Evolutionary conservation across 37 sponge, comb jelly and placozoan genomes (phyloP).

Genomic region (Diacarnus erythraeanus): DNA sequence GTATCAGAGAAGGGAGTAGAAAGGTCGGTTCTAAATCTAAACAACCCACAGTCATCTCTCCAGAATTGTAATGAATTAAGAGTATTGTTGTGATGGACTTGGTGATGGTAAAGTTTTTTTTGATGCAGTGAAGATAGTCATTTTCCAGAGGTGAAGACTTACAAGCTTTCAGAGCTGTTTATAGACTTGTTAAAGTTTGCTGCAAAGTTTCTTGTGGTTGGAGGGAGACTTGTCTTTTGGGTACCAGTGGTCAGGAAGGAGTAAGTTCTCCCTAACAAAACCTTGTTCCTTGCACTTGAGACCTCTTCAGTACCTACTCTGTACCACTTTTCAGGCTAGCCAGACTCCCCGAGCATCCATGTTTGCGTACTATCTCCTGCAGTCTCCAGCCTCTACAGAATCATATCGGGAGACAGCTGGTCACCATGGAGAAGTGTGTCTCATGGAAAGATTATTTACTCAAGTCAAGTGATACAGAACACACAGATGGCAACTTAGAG

Average conservation of each 20-base stretch:
- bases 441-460: slow-evolving; percentile 15
- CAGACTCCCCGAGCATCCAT: slow-evolving; percentile 67
- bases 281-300: neutral
- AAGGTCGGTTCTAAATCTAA: slow-evolving; percentile 47
- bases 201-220: slow-evolving; percentile 59
- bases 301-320: neutral
- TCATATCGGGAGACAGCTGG: slow-evolving; percentile 43
- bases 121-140: slow-evolving; percentile 43
- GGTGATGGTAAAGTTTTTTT: neutral
- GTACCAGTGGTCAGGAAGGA: slow-evolving; percentile 61
- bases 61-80: slow-evolving; percentile 12
- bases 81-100: neutral
- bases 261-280: slow-evolving; percentile 25
- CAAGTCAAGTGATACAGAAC: neutral
- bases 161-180: slow-evolving; percentile 72
- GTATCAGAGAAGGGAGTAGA: slow-evolving; percentile 83
- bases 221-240: slow-evolving; percentile 93
- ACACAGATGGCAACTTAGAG: neutral
- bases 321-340: neutral
- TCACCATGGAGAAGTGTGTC: slow-evolving; percentile 81
- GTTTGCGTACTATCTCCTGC: slow-evolving; percentile 44
- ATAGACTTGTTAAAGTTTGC: slow-evolving; percentile 79
- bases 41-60: slow-evolving; percentile 12
- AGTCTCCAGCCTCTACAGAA: slow-evolving; percentile 69
- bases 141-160: slow-evolving; percentile 39